Conservation (phyloP, 2,888 invertebrate genomes). For the Brenthis ino region DNA sequence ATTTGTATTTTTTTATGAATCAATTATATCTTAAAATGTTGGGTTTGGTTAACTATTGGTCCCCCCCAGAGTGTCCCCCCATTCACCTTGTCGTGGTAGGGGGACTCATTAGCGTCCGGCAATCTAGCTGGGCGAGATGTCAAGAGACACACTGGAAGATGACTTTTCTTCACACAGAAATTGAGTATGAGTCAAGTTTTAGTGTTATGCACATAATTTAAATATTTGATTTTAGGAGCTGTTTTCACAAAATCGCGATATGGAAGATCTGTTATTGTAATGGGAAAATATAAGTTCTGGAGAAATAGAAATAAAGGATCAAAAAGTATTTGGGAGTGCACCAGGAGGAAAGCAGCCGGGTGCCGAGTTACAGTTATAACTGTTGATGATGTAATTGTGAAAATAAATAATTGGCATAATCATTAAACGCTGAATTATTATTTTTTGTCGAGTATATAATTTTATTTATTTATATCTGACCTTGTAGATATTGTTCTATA, state of each 20-base stretch:
- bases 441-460: not conserved
- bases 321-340: conserved; percentile 49
- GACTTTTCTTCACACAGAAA: not conserved
- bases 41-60: no score
- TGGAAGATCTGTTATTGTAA: conserved; percentile 49
- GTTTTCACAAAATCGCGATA: conserved; percentile 39
- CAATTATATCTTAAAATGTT: no score
- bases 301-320: conserved; percentile 47
- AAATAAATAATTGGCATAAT: conserved; percentile 44
- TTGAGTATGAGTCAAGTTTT: no score
- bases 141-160: no score
- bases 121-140: no score
- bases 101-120: no score
- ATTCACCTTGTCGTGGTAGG: no score
- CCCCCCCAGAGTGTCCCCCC: no score
- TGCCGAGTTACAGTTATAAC: conserved; percentile 51
- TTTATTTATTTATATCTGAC: no score
- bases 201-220: not conserved
- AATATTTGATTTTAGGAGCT: conserved; percentile 16
- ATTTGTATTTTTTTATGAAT: no score
- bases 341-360: conserved; percentile 36
- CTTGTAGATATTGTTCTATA: no score
- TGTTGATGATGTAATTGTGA: conserved; percentile 40
- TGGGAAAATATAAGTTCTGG: conserved; percentile 48
- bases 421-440: conserved; percentile 37